A percentile compares a stretch with the other conserved stretches of the same genome.
Evolutionary conservation across 2,113 vertebrate genomes (phyloP).

Genomic region (Spilogale gracilis): DNA sequence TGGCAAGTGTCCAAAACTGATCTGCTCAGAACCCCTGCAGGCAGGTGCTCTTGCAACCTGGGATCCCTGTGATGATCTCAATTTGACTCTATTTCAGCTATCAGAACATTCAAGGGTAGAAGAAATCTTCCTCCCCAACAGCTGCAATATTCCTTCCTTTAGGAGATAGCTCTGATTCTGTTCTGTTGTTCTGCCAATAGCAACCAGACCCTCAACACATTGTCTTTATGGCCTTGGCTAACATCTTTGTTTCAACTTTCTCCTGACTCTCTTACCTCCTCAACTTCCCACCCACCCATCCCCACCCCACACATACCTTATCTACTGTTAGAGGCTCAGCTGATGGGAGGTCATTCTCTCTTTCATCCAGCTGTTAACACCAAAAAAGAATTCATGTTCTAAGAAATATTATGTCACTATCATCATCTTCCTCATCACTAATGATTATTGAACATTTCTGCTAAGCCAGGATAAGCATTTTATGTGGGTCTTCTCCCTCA

Average conservation of each 20-base stretch:
- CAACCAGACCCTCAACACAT: rapidly evolving
- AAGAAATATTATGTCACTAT: neutral
- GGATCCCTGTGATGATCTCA: neutral
- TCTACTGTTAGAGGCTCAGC: neutral
- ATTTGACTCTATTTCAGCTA: neutral
- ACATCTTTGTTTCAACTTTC: neutral
- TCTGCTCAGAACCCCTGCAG: neutral
- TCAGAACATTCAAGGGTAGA: neutral
- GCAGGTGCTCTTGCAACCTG: neutral
- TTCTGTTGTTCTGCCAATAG: neutral
- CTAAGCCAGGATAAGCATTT: neutral
- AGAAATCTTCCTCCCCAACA: neutral
- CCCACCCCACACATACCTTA: neutral
- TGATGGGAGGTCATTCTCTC: neutral
- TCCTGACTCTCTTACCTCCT: neutral
- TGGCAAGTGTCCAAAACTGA: neutral
- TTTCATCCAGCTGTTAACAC: neutral
- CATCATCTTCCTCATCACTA: neutral
- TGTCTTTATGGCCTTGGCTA: no score
- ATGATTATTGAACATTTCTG: neutral
- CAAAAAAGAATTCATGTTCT: neutral
- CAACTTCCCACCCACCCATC: neutral
- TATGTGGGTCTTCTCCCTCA: neutral
- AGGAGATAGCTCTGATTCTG: neutral
- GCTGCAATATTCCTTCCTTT: neutral